A percentile compares a stretch with the other conserved stretches of the same genome.
Evolutionary conservation across 2,888 invertebrate species (phyloP).

Genomic region (Tachina lurida): DNA sequence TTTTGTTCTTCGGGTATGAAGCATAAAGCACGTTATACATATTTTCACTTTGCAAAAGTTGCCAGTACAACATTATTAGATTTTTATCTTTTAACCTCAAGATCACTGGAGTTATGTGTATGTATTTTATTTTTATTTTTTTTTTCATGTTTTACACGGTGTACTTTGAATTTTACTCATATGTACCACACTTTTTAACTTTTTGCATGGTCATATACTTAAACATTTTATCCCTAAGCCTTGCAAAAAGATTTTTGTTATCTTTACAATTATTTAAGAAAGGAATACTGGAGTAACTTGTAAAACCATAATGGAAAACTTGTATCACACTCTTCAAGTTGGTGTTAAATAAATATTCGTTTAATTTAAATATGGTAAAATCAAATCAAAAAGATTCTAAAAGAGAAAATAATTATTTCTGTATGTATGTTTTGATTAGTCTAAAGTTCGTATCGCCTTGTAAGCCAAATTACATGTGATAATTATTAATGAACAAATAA

Average conservation of each 20-base stretch:
- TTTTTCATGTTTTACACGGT: constrained; percentile 3
- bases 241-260: background rate
- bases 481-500: too few species aligned
- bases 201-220: background rate
- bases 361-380: too few species aligned
- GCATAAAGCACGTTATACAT: constrained; percentile 27
- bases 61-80: constrained; percentile 63
- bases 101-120: constrained; percentile 62
- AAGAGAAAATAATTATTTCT: too few species aligned
- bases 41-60: constrained; percentile 57
- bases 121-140: constrained; percentile 42
- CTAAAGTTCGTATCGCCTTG: too few species aligned
- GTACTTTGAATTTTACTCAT: constrained; percentile 28
- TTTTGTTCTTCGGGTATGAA: background rate
- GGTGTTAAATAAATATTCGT: too few species aligned
- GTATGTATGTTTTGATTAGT: too few species aligned
- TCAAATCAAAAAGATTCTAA: too few species aligned
- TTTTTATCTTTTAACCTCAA: constrained; percentile 70
- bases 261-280: background rate
- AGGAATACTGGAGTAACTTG: background rate
- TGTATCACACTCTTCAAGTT: too few species aligned
- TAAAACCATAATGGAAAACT: background rate
- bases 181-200: constrained; percentile 3
- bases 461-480: too few species aligned
- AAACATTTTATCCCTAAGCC: background rate